Conservation (phyloP, 2,113 vertebrate species). For the Manacus vitellinus region DNA sequence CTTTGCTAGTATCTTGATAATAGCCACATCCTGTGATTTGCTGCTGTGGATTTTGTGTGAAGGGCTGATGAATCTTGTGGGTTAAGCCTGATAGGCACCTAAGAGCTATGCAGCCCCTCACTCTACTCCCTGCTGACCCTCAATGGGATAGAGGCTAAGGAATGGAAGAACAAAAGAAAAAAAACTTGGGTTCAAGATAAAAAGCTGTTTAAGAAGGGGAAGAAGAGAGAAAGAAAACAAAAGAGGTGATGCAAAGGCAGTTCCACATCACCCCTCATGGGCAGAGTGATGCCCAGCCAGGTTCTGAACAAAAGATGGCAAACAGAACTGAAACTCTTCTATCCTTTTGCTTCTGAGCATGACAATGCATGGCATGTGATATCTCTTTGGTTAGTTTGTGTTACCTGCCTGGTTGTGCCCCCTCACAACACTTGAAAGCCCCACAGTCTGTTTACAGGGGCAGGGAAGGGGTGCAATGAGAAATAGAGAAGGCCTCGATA, state of each 20-base stretch:
- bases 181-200: background rate
- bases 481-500: background rate
- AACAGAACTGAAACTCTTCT: background rate
- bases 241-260: background rate
- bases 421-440: background rate
- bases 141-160: background rate
- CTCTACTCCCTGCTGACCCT: fast-evolving
- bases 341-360: background rate
- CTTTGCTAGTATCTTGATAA: background rate
- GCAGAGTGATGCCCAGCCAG: background rate
- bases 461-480: background rate
- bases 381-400: background rate
- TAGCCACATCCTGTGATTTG: background rate
- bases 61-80: background rate
- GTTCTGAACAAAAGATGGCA: background rate
- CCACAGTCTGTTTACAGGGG: background rate
- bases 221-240: background rate
- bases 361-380: no score
- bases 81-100: background rate
- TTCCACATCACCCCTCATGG: fast-evolving
- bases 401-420: background rate
- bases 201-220: background rate
- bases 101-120: background rate
- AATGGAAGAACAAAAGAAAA: background rate
- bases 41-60: background rate